Evolutionary conservation across 2,113 vertebrate genomes (phyloP), one percentile per base, ranked within the genome.

Genomic region (Mirounga angustirostris): DNA sequence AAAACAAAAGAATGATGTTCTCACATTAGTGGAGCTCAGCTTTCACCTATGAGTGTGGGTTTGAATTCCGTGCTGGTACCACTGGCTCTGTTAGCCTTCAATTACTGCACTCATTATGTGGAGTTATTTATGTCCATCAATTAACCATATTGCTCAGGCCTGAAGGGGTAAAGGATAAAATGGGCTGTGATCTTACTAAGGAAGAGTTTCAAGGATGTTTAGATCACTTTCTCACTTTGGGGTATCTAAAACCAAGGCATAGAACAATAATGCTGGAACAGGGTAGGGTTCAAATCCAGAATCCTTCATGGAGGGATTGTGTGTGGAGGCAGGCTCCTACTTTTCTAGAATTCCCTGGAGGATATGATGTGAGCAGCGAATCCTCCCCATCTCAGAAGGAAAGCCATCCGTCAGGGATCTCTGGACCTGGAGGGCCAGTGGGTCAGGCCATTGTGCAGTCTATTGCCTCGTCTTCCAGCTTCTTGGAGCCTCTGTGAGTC

Each of bases 281-380:
- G 46, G 2, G 13, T 30, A 65, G 36, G 9, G 18, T 36, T 78
- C 36, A 24, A 4, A 30, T n/a, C 3, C 16, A 24, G 12, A 0
- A 3, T 85, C 6, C 4, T 73, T 52, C 4, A 12, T 63, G 4
- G 76, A 79, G 3, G 28, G 3, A 9, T 9, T 88, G 28, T 50
- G 4, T 52, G 30, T 61, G 69, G 54, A 92, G 30, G 9, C 5
- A 5, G 22, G 22, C 5, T 89, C 50, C 59, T 78, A 92, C 8
- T 91, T 96, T 94, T 58, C 54, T 94, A 36, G 8, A 61, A 7
- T 95, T 96, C 24, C 54, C 22, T 50, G 65, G 19, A 91, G 40
- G 46, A 40, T 15, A 46, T 7, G 36, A 4, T 58, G 2, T 1
- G 10, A 50, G 9, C 7, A 71, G 12, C 3, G 8, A 58, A 15